These are phyloP conservation scores for Saimiri boliviensis DNA, from an alignment of 2,113 vertebrate genomes.

Conservation along the genomic window DNA sequence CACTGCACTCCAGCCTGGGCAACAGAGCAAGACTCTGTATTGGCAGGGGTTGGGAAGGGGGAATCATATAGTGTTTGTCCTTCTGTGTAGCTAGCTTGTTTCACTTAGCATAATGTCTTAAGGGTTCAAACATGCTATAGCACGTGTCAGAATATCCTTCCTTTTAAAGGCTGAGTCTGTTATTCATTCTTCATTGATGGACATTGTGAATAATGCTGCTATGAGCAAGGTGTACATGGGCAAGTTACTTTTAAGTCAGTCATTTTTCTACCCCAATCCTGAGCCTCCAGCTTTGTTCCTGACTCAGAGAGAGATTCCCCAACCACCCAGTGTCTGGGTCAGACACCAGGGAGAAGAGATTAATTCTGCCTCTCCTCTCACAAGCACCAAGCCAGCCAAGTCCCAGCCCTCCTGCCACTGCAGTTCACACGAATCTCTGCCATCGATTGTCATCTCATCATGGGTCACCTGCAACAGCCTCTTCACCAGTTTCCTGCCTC, in stretches of 20 bases:
- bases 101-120: neutral
- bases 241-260: neutral
- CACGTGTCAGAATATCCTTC: neutral
- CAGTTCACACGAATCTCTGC: neutral
- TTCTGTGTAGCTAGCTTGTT: neutral
- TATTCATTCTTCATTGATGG: neutral
- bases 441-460: neutral
- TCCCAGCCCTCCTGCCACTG: neutral
- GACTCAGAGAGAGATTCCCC: neutral
- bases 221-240: rapidly evolving
- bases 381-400: neutral
- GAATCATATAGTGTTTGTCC: neutral
- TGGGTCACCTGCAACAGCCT: neutral
- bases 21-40: too few relatives aligned
- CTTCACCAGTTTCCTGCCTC: neutral
- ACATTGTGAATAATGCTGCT: neutral
- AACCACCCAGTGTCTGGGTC: too few relatives aligned
- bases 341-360: neutral
- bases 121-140: too few relatives aligned
- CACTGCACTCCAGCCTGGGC: too few relatives aligned
- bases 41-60: neutral
- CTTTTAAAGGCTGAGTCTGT: neutral
- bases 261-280: neutral
- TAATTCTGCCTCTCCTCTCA: rapidly evolving
- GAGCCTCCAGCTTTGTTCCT: neutral